Conservation (phyloP, 2,888 invertebrate species). For the Eupithecia abbreviata region DNA sequence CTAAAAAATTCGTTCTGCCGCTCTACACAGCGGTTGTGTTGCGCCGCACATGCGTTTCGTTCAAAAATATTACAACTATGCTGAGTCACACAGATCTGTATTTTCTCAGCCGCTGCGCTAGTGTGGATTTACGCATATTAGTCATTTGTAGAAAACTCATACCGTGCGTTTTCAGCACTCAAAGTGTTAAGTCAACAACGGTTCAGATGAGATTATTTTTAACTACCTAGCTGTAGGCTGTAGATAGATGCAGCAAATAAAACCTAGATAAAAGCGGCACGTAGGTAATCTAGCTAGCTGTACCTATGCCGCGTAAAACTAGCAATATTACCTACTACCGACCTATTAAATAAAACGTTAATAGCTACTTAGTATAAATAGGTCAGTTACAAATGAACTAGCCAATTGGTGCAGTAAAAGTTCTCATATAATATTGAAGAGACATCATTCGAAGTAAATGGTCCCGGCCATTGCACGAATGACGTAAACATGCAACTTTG, state of each 20-base stretch:
- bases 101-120: too few species aligned
- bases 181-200: too few species aligned
- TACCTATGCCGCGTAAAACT: neutral
- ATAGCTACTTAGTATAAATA: neutral
- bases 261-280: neutral
- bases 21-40: too few species aligned
- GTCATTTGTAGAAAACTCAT: too few species aligned
- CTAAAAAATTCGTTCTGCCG: too few species aligned
- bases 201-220: neutral
- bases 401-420: neutral
- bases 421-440: constrained; percentile 9
- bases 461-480: constrained; percentile 40
- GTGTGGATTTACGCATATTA: too few species aligned
- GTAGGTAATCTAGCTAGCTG: neutral
- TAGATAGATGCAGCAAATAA: neutral
- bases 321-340: neutral
- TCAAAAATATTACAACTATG: too few species aligned
- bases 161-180: too few species aligned
- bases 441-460: constrained; percentile 10
- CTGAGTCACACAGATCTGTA: too few species aligned
- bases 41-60: too few species aligned
- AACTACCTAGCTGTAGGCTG: neutral
- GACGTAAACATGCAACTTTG: constrained; percentile 44
- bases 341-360: neutral
- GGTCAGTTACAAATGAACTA: constrained; percentile 7